Evolutionary conservation across 2,797 vertebrate genomes (phyloP).

Genomic region (Lagocephalus sceleratus): DNA sequence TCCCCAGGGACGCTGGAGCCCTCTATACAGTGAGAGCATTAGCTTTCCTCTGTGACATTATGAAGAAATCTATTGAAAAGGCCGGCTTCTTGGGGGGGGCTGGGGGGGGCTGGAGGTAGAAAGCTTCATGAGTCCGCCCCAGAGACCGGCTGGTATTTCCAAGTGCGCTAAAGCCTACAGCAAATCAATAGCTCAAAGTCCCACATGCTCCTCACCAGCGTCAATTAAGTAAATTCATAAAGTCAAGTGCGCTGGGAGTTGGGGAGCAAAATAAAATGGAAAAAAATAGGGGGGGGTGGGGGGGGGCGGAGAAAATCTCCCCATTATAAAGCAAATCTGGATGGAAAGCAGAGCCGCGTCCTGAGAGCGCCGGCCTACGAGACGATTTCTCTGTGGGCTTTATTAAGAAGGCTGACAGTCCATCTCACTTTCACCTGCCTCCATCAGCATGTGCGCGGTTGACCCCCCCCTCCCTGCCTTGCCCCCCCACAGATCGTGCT

Average conservation of each 20-base stretch:
- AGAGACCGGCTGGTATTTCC: slow-evolving; percentile 73
- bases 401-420: slow-evolving; percentile 65
- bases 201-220: slow-evolving; percentile 56
- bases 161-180: slow-evolving; percentile 58
- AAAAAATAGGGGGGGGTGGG: slow-evolving; percentile 5
- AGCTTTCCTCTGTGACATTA: slow-evolving; percentile 69
- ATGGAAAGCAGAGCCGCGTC: slow-evolving; percentile 33
- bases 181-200: slow-evolving; percentile 72
- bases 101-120: slow-evolving; percentile 51
- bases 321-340: slow-evolving; percentile 42
- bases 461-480: slow-evolving; percentile 42
- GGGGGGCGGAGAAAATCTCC: slow-evolving; percentile 13
- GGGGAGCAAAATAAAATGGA: slow-evolving; percentile 14
- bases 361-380: slow-evolving; percentile 23
- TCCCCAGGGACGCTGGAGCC: slow-evolving; percentile 46
- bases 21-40: slow-evolving; percentile 56
- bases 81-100: slow-evolving; percentile 23
- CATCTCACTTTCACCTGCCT: slow-evolving; percentile 67
- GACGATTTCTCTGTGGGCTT: slow-evolving; percentile 48
- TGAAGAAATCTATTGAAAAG: slow-evolving; percentile 69
- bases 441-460: slow-evolving; percentile 59
- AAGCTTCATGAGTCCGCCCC: slow-evolving; percentile 60
- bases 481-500: slow-evolving; percentile 27
- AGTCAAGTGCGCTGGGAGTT: slow-evolving; percentile 55
- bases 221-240: slow-evolving; percentile 78